Conservation (phyloP, 2,888 invertebrate genomes). For the Pollenia labialis region DNA sequence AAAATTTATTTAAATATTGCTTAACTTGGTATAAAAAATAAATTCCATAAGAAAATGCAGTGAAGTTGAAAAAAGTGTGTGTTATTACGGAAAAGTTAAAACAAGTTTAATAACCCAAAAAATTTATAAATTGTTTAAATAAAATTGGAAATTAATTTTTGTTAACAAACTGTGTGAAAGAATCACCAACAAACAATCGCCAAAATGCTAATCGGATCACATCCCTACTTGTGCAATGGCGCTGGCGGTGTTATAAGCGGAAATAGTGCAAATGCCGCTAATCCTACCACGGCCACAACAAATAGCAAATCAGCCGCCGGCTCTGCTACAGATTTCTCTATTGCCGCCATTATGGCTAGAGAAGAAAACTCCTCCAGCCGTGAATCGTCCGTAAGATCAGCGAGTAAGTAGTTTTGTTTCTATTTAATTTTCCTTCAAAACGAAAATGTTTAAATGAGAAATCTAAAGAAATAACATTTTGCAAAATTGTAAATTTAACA, state of each 20-base stretch:
- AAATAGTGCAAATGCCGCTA: conserved; percentile 67
- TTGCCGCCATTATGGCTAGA: conserved; percentile 96
- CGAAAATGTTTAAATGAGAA: too few relatives aligned
- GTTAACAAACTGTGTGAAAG: background rate
- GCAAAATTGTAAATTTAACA: too few relatives aligned
- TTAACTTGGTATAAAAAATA: conserved; percentile 10
- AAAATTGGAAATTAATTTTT: background rate
- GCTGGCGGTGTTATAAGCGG: conserved; percentile 70
- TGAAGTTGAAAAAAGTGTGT: conserved; percentile 54
- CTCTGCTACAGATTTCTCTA: conserved; percentile 95
- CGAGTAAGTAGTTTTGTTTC: conserved; percentile 79
- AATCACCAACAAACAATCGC: background rate
- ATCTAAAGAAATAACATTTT: too few relatives aligned
- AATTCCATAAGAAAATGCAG: conserved; percentile 55
- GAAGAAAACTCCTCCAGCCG: conserved; percentile 84
- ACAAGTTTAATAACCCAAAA: conserved; percentile 8
- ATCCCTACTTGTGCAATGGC: conserved; percentile 80
- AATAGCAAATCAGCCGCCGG: conserved; percentile 81
- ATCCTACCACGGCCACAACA: conserved; percentile 77
- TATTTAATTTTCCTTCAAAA: background rate
- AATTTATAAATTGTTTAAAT: background rate
- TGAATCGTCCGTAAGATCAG: conserved; percentile 82
- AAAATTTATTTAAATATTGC: conserved; percentile 2
- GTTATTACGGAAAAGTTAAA: conserved; percentile 4
- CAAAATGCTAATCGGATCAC: conserved; percentile 81